Conservation (phyloP, 2,113 vertebrate species). For the Hemiprocne comata region DNA sequence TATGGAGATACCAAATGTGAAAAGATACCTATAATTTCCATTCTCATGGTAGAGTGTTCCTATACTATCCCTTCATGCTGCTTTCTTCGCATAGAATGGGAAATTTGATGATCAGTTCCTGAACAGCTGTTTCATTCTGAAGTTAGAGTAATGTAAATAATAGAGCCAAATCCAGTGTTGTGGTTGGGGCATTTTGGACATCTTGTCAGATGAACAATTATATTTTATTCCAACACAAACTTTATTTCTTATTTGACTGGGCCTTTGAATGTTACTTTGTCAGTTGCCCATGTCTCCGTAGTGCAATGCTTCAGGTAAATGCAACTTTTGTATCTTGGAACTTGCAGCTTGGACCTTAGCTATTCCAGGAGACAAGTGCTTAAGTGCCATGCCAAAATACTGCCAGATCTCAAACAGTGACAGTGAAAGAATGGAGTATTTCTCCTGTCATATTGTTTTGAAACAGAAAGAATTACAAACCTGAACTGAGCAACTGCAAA, state of each 20-base stretch:
- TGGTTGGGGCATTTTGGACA: not conserved
- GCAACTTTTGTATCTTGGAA: not conserved
- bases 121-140: not conserved
- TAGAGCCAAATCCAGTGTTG: not conserved
- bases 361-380: not conserved
- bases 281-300: not conserved
- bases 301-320: not conserved
- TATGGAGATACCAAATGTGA: not conserved
- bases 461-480: not conserved
- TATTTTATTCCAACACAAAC: not conserved
- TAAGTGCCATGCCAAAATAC: not conserved
- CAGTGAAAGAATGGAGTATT: not conserved
- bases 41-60: not conserved
- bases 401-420: not conserved
- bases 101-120: not conserved
- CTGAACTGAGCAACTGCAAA: not conserved
- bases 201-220: not conserved
- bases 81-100: not conserved
- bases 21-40: not conserved
- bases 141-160: not conserved
- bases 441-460: not conserved
- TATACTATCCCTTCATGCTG: not conserved
- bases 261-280: not conserved
- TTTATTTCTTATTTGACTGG: not conserved
- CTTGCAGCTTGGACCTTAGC: not conserved